Base-by-base conservation (phyloP, 2,888 invertebrate genomes). In the Sinotaia quadrata region DNA sequence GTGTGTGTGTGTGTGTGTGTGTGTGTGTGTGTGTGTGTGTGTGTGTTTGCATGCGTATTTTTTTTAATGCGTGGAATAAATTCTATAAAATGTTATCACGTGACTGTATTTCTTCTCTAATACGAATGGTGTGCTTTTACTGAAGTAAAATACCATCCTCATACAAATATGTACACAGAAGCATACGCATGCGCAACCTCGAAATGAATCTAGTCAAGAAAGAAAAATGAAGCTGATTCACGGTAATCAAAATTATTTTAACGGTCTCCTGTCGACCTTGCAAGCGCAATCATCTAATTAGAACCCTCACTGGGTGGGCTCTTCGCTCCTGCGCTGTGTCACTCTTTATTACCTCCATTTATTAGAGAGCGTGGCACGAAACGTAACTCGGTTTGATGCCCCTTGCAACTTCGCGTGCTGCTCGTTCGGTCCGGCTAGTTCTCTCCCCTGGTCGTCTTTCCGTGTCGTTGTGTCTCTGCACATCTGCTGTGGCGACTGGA, bases 331-430 rank as follows among this genome's bases (percentile, higher is more conserved):
- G 65, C 65, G 65, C 41, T 44, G 65, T 65, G 65, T 65, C 65
- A 65, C 33, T 44, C 41, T 65, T 65, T 65, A 65, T 65, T 65
- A 65, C 65, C 65, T 56, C 56, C 65, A 65, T 56, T 65, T 65
- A 65, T 54, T 65, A 54, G 65, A 65, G 65, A 65, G 65, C 56
- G 24, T 21, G 27, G 56, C 56, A 65, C 56, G 65, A 56, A 54
- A 54, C 65, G 44, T 65, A 65, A 65, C 65, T 65, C 33, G 65
- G 33, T 56, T 65, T 65, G 65, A 56, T 56, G 56, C 56, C 37
- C 54, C 33, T 41, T 21, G 21, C 52, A 10, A 15, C 10, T 34
- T 63, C 37, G 63, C 54, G 54, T 61, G 61, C 18, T 56, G 33
- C 33, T 29, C 34, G 56, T 56, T 47, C 47, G n/a, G 47, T 24